Evolutionary conservation across 2,888 invertebrate species (phyloP).

Genomic region (Erebia aethiops): DNA sequence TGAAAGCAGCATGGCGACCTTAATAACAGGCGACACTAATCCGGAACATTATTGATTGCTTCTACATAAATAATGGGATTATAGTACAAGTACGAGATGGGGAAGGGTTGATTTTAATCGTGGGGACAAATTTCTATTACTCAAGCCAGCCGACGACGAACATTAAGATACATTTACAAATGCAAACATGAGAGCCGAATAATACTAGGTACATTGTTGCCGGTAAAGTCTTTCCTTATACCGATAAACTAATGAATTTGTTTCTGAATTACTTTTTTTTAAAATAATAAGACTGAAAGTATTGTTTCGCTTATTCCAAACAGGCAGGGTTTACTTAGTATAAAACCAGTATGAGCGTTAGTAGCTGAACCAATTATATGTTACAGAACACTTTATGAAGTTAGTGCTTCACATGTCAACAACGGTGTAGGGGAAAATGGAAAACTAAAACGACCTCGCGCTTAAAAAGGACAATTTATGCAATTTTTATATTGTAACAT

Average conservation of each 20-base stretch:
- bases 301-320: neutral
- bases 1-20: conserved; percentile 28
- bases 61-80: conserved; percentile 69
- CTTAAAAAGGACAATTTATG: conserved; percentile 13
- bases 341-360: neutral
- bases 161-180: neutral
- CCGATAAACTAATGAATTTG: neutral
- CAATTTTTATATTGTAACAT: neutral
- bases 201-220: neutral
- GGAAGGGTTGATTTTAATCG: conserved; percentile 48
- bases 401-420: conserved; percentile 17
- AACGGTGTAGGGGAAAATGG: conserved; percentile 14
- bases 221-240: neutral
- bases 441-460: conserved; percentile 13
- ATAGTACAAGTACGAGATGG: conserved; percentile 54
- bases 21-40: conserved; percentile 51
- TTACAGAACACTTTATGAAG: conserved; percentile 15
- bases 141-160: no score
- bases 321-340: no score
- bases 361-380: conserved; percentile 17
- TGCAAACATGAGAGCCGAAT: neutral
- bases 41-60: conserved; percentile 63
- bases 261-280: neutral
- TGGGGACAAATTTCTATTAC: conserved; percentile 4
- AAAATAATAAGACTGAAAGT: neutral